Evolutionary conservation across 1,140 invertebrate species (phyloP).

Genomic region (Tetramorium parvispinum): DNA sequence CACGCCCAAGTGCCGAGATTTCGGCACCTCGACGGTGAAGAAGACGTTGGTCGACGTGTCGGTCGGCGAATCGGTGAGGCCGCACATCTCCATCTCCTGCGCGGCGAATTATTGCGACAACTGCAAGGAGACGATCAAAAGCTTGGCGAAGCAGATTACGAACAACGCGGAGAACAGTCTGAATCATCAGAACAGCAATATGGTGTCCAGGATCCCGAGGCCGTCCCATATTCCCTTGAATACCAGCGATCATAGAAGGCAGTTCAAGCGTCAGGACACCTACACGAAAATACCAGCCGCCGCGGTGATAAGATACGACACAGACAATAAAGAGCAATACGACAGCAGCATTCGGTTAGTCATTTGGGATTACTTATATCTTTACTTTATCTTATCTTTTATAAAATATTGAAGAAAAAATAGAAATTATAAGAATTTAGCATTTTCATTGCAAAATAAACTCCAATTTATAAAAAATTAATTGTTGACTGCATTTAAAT

Average conservation of each 20-base stretch:
- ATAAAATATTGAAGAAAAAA: background rate
- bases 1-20: slow-evolving; percentile 78
- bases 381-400: background rate
- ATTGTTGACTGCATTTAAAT: background rate
- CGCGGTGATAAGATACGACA: slow-evolving; percentile 79
- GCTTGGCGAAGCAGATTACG: slow-evolving; percentile 78
- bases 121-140: slow-evolving; percentile 88
- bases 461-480: background rate
- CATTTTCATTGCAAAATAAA: background rate
- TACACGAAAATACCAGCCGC: slow-evolving; percentile 80
- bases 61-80: slow-evolving; percentile 86
- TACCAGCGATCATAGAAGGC: slow-evolving; percentile 74
- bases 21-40: slow-evolving; percentile 85
- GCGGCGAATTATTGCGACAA: slow-evolving; percentile 89
- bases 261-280: slow-evolving; percentile 82
- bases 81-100: slow-evolving; percentile 85
- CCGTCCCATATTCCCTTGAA: slow-evolving; percentile 79
- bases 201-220: slow-evolving; percentile 79
- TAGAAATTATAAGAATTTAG: background rate
- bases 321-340: slow-evolving; percentile 82
- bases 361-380: background rate
- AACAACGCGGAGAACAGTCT: slow-evolving; percentile 72
- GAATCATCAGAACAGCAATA: slow-evolving; percentile 76
- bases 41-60: slow-evolving; percentile 85
- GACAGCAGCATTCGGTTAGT: slow-evolving; percentile 78